Conservation (phyloP, 1,140 invertebrate genomes). For the Drosophila nasuta region DNA sequence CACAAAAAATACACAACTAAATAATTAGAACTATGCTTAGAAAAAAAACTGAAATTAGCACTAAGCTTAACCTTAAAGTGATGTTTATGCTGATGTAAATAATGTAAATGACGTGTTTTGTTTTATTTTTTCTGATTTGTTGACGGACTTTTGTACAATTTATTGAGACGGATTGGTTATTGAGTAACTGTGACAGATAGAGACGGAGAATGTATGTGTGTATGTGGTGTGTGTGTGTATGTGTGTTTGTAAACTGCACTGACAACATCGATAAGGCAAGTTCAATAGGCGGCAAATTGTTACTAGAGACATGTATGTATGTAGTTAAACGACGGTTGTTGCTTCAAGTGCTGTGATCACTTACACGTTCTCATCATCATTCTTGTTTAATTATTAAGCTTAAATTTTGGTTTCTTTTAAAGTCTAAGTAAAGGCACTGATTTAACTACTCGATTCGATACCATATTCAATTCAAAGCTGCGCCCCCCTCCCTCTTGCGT, state of each 20-base stretch:
- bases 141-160: slow-evolving; percentile 47
- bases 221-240: slow-evolving; percentile 9
- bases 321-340: slow-evolving; percentile 59
- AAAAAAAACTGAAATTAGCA: slow-evolving; percentile 62
- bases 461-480: slow-evolving; percentile 44
- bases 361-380: slow-evolving; percentile 31
- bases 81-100: slow-evolving; percentile 48
- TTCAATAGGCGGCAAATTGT: slow-evolving; percentile 69
- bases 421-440: slow-evolving; percentile 81
- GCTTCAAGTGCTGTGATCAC: slow-evolving; percentile 34
- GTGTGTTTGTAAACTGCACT: slow-evolving; percentile 15
- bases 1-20: slow-evolving; percentile 77
- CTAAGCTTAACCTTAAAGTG: slow-evolving; percentile 66
- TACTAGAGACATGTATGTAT: slow-evolving; percentile 26
- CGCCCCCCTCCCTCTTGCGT: not conserved
- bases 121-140: slow-evolving; percentile 27
- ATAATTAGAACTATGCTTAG: slow-evolving; percentile 70
- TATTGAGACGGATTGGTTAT: slow-evolving; percentile 67
- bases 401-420: slow-evolving; percentile 59
- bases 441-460: slow-evolving; percentile 52
- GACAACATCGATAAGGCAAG: slow-evolving; percentile 70
- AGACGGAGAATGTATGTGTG: slow-evolving; percentile 18
- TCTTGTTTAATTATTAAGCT: slow-evolving; percentile 47
- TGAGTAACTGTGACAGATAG: slow-evolving; percentile 49
- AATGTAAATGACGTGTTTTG: slow-evolving; percentile 36